phyloP scores from a whole-genome alignment of 2,888 invertebrate genomes.

The Stenoptilia bipunctidactyla region DNA sequence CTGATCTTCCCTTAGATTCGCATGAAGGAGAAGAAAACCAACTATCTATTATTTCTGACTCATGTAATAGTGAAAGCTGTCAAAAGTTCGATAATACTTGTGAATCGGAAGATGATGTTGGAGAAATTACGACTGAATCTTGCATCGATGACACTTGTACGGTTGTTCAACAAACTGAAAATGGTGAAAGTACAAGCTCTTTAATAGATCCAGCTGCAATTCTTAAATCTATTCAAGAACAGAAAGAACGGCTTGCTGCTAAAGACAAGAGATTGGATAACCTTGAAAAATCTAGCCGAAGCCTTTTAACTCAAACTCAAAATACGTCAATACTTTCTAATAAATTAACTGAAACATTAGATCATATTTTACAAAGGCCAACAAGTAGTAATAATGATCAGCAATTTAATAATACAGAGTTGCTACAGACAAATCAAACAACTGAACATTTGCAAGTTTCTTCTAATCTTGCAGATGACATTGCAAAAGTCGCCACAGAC shows the following conservation, averaged over 20 bases:
- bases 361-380: conserved; percentile 22
- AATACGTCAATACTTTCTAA: conserved; percentile 13
- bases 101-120: conserved; percentile 49
- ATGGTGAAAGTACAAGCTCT: conserved; percentile 2
- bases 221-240: conserved; percentile 27
- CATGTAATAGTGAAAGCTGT: conserved; percentile 34
- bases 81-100: conserved; percentile 30
- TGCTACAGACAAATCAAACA: too few species aligned
- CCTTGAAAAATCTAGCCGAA: conserved; percentile 14
- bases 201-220: conserved; percentile 28
- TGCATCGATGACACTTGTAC: conserved; percentile 25
- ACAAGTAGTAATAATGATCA: conserved; percentile 17
- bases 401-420: too few species aligned
- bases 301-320: conserved; percentile 15
- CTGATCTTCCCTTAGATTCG: conserved; percentile 54
- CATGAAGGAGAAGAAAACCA: conserved; percentile 40
- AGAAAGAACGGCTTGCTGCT: conserved; percentile 21
- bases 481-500: neutral
- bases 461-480: neutral
- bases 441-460: too few species aligned
- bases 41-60: conserved; percentile 26
- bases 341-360: conserved; percentile 15
- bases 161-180: conserved; percentile 11
- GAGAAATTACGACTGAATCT: conserved; percentile 40
- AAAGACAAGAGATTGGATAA: conserved; percentile 16